Conservation (phyloP, 2,888 invertebrate genomes). For the Xylota segnis region DNA sequence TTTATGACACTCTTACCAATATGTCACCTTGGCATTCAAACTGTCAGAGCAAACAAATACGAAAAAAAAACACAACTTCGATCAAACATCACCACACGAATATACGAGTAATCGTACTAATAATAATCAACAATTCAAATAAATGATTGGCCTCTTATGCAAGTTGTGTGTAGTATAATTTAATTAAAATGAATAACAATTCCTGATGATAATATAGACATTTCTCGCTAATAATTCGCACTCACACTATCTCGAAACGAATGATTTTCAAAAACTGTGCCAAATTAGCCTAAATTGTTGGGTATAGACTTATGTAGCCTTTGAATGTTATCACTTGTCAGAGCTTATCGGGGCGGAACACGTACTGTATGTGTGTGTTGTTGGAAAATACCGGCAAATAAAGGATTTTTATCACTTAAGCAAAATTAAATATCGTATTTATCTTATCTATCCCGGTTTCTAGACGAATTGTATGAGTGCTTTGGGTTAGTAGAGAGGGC, state of each 20-base stretch:
- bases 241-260: neutral
- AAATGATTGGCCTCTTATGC: constrained; percentile 29
- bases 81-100: constrained; percentile 19
- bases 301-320: constrained; percentile 1
- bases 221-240: constrained; percentile 18
- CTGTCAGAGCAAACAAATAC: constrained; percentile 14
- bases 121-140: constrained; percentile 47
- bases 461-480: constrained; percentile 35
- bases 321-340: constrained; percentile 23
- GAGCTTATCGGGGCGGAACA: constrained; percentile 18
- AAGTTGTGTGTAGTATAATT: constrained; percentile 43
- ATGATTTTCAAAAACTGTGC: constrained; percentile 26
- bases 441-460: constrained; percentile 48
- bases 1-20: constrained; percentile 19
- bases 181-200: constrained; percentile 56
- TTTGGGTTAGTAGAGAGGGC: neutral
- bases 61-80: neutral
- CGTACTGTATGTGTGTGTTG: constrained; percentile 25
- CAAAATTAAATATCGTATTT: constrained; percentile 52
- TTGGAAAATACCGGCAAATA: constrained; percentile 57
- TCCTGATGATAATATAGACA: constrained; percentile 5
- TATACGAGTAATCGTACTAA: neutral
- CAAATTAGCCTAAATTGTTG: constrained; percentile 40
- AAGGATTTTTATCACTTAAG: constrained; percentile 54
- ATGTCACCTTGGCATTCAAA: constrained; percentile 54